phyloP scores from a whole-genome alignment of 2,888 invertebrate species.

The Gryllus longicercus region DNA sequence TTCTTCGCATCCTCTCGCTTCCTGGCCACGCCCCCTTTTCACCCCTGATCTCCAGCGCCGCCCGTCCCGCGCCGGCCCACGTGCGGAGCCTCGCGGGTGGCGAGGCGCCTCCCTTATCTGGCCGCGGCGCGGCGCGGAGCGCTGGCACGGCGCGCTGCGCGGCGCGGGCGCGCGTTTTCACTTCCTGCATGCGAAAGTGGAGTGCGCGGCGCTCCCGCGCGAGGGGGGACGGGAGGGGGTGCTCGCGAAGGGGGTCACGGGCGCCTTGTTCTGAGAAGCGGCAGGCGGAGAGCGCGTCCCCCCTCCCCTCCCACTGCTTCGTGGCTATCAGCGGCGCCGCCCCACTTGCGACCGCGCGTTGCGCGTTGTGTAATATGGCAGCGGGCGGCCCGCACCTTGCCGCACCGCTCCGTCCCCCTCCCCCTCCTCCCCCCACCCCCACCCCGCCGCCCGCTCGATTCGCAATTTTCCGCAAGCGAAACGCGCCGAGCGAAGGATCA shows the following conservation, averaged over 20 bases:
- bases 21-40: not conserved
- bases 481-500: no score
- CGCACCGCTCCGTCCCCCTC: no score
- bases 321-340: no score
- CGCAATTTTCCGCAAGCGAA: no score
- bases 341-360: no score
- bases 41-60: not conserved
- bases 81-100: not conserved
- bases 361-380: no score
- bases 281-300: not conserved
- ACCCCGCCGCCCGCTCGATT: no score
- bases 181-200: constrained; percentile 17
- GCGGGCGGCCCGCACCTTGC: no score
- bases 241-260: not conserved
- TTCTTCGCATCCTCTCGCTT: not conserved
- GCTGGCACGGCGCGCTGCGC: not conserved
- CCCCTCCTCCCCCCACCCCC: no score
- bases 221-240: not conserved
- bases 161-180: not conserved
- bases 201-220: not conserved
- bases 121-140: not conserved
- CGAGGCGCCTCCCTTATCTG: not conserved
- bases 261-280: not conserved
- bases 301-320: no score
- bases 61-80: not conserved